Evolutionary conservation across 2,113 vertebrate genomes (phyloP).

Genomic region (Oenanthe melanoleuca): DNA sequence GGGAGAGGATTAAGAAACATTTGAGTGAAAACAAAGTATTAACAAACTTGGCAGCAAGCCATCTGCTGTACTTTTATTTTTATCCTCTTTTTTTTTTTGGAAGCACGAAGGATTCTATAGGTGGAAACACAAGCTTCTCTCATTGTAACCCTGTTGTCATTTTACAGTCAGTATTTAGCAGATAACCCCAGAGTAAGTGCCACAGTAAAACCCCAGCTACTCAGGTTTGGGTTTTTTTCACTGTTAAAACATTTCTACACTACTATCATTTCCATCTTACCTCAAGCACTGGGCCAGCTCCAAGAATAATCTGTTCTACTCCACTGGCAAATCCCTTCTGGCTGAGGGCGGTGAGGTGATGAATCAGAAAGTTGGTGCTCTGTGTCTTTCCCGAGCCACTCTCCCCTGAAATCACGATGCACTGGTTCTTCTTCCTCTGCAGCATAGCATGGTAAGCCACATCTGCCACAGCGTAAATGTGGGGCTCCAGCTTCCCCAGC

Average conservation of each 20-base stretch:
- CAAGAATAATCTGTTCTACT: slow-evolving; percentile 98
- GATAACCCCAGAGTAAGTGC: neutral
- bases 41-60: neutral
- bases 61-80: neutral
- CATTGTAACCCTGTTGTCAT: neutral
- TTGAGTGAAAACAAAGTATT: neutral
- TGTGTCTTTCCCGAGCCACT: slow-evolving; percentile 98
- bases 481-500: slow-evolving; percentile 93
- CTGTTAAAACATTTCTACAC: neutral
- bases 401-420: slow-evolving; percentile 97
- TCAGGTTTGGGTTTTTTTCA: neutral
- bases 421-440: slow-evolving; percentile 92
- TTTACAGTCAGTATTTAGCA: neutral
- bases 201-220: neutral
- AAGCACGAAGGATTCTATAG: neutral
- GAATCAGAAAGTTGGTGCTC: slow-evolving; percentile 99
- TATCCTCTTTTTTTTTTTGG: neutral
- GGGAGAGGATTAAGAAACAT: neutral
- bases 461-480: slow-evolving; percentile 96
- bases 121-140: neutral
- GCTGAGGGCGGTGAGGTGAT: slow-evolving; percentile 97
- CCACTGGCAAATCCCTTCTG: slow-evolving; percentile 99
- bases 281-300: slow-evolving; percentile 97
- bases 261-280: slow-evolving; percentile 73
- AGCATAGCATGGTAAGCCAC: slow-evolving; percentile 98